Evolutionary conservation across 2,888 invertebrate species (phyloP), one percentile per base, ranked within the genome.

Genomic region (Dasypogon diadema): DNA sequence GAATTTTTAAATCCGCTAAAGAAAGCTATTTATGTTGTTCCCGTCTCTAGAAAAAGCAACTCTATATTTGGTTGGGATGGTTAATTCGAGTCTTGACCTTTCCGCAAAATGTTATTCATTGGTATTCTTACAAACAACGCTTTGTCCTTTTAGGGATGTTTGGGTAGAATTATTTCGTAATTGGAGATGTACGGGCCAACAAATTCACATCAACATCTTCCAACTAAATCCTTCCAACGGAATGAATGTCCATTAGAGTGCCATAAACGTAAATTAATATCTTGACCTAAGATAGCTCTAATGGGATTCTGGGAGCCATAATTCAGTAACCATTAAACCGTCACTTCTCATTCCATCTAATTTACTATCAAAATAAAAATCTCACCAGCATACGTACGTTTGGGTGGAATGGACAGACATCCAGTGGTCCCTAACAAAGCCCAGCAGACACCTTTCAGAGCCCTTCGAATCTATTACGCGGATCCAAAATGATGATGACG

Each of bases 401-500:
- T 16, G 58, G 6, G 14, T 16, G 21, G 14, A 65, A 22, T 24
- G 18, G 60, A 22, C 2, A 5, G 16, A 42, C 6, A 34, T 6
- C 70, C 70, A 70, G 34, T 70, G 54, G 70, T 21, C 54, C 54
- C 6, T 42, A 30, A 70, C 51, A 54, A 70, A 34, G 65, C 48
- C 18, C 34, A 24, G 10, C 70, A 70, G 54, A 70, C 70, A 70
- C 54, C 70, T 70, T 54, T 12, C 54, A 12, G 10, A 22, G 12
- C 51, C 70, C 34, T 70, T 70, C 70, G 37, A 70, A 70, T 70
- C 70, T 70, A 70, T 70, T 70, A 70, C 70, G 70, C 70, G 70
- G 54, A 70, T 54, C 51, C 70, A 54, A 54, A 70, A 77, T 77
- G 77, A 77, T 77, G 72, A 77, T 65, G 77, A 68, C 58, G 74